Evolutionary conservation across 2,888 invertebrate species (phyloP).

Genomic region (Cryptocephalus moraei): DNA sequence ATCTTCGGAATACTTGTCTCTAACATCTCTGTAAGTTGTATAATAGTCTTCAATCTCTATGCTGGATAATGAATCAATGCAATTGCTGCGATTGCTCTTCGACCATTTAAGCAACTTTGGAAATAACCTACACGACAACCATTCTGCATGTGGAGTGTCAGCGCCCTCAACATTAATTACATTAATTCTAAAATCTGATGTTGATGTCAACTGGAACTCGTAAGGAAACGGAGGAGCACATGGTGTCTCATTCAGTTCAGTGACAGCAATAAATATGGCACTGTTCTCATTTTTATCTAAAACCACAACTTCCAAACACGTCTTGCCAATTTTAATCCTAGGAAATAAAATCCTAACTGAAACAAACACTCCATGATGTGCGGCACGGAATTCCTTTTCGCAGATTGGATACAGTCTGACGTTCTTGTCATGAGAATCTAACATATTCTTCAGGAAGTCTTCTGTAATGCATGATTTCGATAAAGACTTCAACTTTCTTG

Average conservation of each 20-base stretch:
- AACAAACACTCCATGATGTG: constrained; percentile 28
- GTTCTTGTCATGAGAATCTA: constrained; percentile 28
- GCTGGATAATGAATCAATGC: constrained; percentile 49
- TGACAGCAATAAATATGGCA: constrained; percentile 42
- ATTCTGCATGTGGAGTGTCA: constrained; percentile 35
- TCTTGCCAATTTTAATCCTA: constrained; percentile 24
- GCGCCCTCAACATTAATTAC: constrained; percentile 36
- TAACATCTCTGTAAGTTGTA: constrained; percentile 59
- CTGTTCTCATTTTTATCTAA: constrained; percentile 35
- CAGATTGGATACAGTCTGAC: constrained; percentile 17
- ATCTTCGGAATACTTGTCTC: constrained; percentile 64
- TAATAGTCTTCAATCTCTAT: constrained; percentile 61
- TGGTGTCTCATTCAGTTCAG: constrained; percentile 29
- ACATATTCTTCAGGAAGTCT: constrained; percentile 24
- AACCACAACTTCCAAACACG: constrained; percentile 30
- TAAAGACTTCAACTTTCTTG: constrained; percentile 24
- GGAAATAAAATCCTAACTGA: constrained; percentile 38
- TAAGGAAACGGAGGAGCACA: constrained; percentile 44
- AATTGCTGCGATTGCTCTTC: constrained; percentile 32
- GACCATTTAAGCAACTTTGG: constrained; percentile 56
- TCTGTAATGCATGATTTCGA: constrained; percentile 22
- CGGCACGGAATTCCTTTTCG: constrained; percentile 17
- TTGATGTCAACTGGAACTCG: constrained; percentile 26
- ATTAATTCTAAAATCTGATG: constrained; percentile 33
- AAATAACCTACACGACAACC: constrained; percentile 48